These are phyloP conservation scores for Thamnaconus septentrionalis DNA, from an alignment of 2,113 vertebrate species.

Conservation along the genomic window DNA sequence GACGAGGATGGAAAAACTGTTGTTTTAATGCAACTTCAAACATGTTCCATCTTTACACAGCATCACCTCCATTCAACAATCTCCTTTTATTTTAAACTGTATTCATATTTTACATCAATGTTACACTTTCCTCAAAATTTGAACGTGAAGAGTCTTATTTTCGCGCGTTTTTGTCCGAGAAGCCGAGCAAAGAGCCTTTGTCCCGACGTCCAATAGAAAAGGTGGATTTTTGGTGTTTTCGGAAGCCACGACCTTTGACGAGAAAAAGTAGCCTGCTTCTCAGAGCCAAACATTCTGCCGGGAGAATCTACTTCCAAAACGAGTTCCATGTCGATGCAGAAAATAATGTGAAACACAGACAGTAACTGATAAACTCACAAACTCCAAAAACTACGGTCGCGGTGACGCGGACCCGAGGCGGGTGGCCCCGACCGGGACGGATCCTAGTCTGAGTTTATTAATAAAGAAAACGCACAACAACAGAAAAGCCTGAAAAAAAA, in stretches of 20 bases:
- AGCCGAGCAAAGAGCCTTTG: too few relatives aligned
- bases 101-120: too few relatives aligned
- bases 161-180: conserved; percentile 5
- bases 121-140: background rate
- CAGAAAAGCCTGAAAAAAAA: conserved; percentile 63
- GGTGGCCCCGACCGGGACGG: conserved; percentile 9
- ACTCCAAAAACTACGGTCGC: conserved; percentile 37
- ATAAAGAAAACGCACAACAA: conserved; percentile 63
- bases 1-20: conserved; percentile 58
- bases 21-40: conserved; percentile 70
- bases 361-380: conserved; percentile 61
- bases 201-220: too few relatives aligned
- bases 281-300: too few relatives aligned
- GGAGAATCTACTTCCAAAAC: too few relatives aligned
- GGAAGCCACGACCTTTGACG: too few relatives aligned
- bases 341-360: conserved; percentile 9
- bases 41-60: conserved; percentile 60
- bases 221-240: too few relatives aligned
- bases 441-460: conserved; percentile 46
- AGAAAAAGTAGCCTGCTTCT: too few relatives aligned
- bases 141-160: background rate
- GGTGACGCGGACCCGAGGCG: conserved; percentile 36
- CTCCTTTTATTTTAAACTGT: background rate
- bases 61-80: conserved; percentile 33
- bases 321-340: too few relatives aligned